Base-by-base conservation (phyloP, 2,113 vertebrate genomes). In the Pangasianodon gigas region DNA sequence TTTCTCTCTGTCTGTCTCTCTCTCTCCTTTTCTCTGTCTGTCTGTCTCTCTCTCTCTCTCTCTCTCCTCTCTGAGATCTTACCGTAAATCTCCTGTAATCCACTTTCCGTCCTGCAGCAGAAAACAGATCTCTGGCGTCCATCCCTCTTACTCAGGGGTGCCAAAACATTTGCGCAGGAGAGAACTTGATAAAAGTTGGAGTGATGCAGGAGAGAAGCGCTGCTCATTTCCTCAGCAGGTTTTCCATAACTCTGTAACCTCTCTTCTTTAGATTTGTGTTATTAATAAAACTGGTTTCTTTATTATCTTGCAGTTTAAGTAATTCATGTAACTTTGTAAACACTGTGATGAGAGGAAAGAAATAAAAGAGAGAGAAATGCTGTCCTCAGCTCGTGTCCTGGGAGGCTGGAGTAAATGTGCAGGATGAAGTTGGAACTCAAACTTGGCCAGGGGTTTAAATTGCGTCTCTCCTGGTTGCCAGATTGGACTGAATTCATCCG, bases 31-130 rank as follows among this genome's bases (percentile, higher is more conserved):
- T 37, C 37, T 37, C 37, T 37, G 37, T 37, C 41, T 77, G 41
- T 77, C 37, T 71, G 32, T 46, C 41, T 77, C 74, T 46, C 74
- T 46, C 41, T 77, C 74, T 46, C 74, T 77, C 74, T 77, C 41
- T 77, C 74, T 74, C 69, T 41, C 29, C 10, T 46, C 44, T 32
- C 51, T 37, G 0, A 52, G 37, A 54, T 89, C 94, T 95, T 91
- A 95, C 95, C 80, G 94, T 93, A 92, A 91, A 93, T 58, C 95
- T 93, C 88, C 94, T 92, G 92, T 82, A 90, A 91, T 95, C 95
- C 1, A 90, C 90, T 84, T 90, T 89, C n/a, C 48, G 82, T 75
- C 85, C 90, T 71, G 54, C 89, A n/a, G 91, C 89, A 13, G 89
- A 71, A 90, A 88, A 86, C 93, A 93, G 93, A 84, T 91, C 92